Evolutionary conservation across 2,888 invertebrate species (phyloP), one percentile per base, ranked within the genome.

Genomic region (Euplexia lucipara): DNA sequence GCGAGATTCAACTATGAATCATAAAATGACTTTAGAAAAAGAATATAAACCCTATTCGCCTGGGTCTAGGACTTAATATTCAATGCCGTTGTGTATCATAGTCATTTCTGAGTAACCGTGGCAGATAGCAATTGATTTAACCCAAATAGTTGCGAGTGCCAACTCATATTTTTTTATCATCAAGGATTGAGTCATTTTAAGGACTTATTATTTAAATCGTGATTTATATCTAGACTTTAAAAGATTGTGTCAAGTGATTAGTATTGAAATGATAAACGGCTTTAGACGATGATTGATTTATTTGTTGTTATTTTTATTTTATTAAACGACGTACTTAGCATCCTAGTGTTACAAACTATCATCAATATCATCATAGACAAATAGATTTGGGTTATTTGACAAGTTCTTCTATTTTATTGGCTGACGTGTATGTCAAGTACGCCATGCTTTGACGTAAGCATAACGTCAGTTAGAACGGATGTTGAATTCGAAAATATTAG

Each of bases 271-370:
- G 63, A 74, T 74, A 71, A 76, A 44, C 20, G 52, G 51, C 35
- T 74, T 73, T 37, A 48, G 4, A 22, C 0, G n/a, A 20, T 76
- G 44, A 72, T 57, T 53, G 59, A 75, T 65, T 20, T n/a, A 51
- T 44, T 53, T 67, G 2, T 42, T 64, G 16, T 56, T 51, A 35
- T 44, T 57, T 22, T 39, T 44, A 18, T 42, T 47, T 51, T 51
- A n/a, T 34, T 20, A 26, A 12, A 16, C 4, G 44, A 39, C 1
- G 9, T 3, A 1, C 0, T 22, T 26, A 5, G 8, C 2, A 47
- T 14, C 20, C 4, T 18, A n/a, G 26, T 14, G 5, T 26, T 26
- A 34, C 16, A 53, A 32, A 22, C 10, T 2, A 10, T 20, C 30
- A 16, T 14, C 20, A 35, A 41, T 12, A 41, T 26, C 26, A 3